A percentile compares a stretch with the other conserved stretches of the same genome.
phyloP scores from a whole-genome alignment of 2,888 invertebrate species.

The Catocala fraxini region DNA sequence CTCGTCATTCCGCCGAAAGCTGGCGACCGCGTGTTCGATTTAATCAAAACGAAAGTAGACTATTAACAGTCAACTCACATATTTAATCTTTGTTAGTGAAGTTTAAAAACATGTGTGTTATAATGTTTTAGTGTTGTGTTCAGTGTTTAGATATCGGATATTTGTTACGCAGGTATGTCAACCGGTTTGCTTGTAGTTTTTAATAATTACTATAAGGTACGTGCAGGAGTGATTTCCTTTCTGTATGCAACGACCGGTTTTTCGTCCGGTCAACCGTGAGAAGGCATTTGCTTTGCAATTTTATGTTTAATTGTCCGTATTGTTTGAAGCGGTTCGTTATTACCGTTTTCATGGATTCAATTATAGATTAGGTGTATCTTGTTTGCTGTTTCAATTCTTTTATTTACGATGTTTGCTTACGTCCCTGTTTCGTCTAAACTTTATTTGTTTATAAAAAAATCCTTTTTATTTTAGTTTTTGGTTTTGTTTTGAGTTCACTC shows the following conservation, averaged over 20 bases:
- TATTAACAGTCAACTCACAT: conserved; percentile 61
- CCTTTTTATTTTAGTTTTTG: neutral
- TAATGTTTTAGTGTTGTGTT: conserved; percentile 57
- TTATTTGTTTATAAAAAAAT: neutral
- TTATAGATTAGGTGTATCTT: conserved; percentile 26
- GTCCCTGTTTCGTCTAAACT: neutral
- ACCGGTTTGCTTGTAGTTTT: conserved; percentile 60
- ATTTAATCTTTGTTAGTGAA: conserved; percentile 72
- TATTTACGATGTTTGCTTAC: neutral
- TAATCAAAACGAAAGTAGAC: conserved; percentile 51
- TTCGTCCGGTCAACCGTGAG: conserved; percentile 82
- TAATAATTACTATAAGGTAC: conserved; percentile 65
- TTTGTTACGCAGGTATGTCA: conserved; percentile 71
- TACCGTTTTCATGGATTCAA: conserved; percentile 27
- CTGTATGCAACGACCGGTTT: conserved; percentile 82
- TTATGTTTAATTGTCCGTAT: conserved; percentile 52
- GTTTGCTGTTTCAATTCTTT: conserved; percentile 19
- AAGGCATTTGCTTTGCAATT: conserved; percentile 76
- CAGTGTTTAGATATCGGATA: conserved; percentile 53
- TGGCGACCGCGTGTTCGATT: conserved; percentile 69
- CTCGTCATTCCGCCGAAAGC: conserved; percentile 40
- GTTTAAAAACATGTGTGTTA: conserved; percentile 74
- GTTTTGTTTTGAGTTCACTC: conserved; percentile 9
- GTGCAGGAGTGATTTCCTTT: conserved; percentile 78
- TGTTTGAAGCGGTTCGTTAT: conserved; percentile 46